Base-by-base conservation (phyloP, 2,888 invertebrate species). In the Luffia ferchaultella region DNA sequence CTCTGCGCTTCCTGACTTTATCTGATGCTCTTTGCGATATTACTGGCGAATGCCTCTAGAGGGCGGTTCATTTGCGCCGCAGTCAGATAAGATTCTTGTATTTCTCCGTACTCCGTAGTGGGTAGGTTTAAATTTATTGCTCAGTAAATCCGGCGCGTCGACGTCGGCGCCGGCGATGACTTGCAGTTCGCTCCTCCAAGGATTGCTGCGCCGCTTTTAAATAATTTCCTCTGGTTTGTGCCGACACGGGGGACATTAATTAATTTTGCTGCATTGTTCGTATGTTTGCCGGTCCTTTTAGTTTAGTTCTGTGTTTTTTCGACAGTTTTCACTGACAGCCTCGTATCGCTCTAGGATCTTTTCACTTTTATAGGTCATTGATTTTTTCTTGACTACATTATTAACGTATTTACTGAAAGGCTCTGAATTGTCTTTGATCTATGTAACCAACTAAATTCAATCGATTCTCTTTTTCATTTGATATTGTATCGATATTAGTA, bases 61-160 rank as follows among this genome's bases (percentile, higher is more conserved):
- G 45, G 46, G 70, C 73, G 75, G 74, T 78, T 75, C 72, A 78
- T 79, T 80, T 72, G 70, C 71, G 67, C 70, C 70, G 74, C 71
- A 75, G 70, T 68, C 62, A 72, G 76, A 80, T 77, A 77, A 73
- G 66, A 63, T 63, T 70, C 58, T 63, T 58, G 63, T 70, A 70
- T 76, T 70, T 64, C 70, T 70, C 61, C 17, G 47, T 40, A 15
- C 30, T 16, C 7, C 19, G 17, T 16, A 42, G 41, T 48, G n/a
- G n/a, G n/a, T n/a, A 15, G 60, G 65, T 62, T 65, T 56, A 67
- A 73, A 78, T 78, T 77, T 77, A 79, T 78, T 68, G 68, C 70
- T 66, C 64, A 70, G 76, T 78, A 76, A 77, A 77, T 76, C 68
- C 67, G 62, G 45, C 57, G 45, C 56, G 54, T 17, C 42, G 30